Conservation (phyloP, 2,797 vertebrate genomes). For the Tragelaphus eurycerus region DNA sequence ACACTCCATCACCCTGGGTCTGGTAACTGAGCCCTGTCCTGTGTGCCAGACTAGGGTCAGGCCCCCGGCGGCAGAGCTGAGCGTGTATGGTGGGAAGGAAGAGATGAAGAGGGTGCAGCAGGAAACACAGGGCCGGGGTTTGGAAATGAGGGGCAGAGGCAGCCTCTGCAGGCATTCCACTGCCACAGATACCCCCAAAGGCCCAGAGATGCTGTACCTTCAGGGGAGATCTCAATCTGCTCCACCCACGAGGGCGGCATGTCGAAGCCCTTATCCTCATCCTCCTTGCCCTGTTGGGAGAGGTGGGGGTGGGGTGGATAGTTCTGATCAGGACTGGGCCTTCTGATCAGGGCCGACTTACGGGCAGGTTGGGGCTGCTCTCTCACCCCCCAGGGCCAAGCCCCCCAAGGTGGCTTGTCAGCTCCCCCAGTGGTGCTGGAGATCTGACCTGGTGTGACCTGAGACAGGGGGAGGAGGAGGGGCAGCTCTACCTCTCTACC, state of each 20-base stretch:
- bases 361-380: neutral
- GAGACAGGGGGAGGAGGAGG: rapidly evolving
- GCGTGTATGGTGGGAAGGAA: neutral
- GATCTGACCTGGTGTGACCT: neutral
- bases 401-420: neutral
- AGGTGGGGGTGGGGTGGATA: neutral
- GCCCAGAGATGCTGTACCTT: slow-evolving; percentile 81
- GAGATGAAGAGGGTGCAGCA: neutral
- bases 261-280: slow-evolving; percentile 79
- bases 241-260: slow-evolving; percentile 92
- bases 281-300: slow-evolving; percentile 77
- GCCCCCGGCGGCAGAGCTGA: neutral
- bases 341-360: neutral
- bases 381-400: neutral
- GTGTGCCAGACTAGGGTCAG: neutral
- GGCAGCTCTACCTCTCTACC: neutral
- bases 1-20: neutral
- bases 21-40: neutral
- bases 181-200: neutral
- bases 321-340: neutral
- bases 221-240: slow-evolving; percentile 83
- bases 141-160: neutral
- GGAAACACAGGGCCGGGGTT: neutral
- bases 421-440: neutral
- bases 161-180: neutral